Base-by-base conservation (phyloP, 2,113 vertebrate species). In the Apodemus sylvaticus region DNA sequence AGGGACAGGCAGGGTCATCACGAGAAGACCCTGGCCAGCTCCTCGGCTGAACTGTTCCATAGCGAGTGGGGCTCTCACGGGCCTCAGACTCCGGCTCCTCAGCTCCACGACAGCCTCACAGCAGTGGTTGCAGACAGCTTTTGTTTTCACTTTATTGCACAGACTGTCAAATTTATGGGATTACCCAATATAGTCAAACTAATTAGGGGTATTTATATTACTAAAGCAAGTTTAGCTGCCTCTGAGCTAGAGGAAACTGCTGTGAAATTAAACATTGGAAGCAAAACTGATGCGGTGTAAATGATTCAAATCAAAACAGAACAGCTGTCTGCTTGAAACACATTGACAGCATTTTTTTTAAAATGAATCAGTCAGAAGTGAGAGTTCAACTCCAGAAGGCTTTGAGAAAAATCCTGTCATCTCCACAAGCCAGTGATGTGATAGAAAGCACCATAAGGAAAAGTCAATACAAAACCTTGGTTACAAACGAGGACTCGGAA, bases 251-350 rank as follows among this genome's bases (percentile, higher is more conserved):
- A 97, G 97, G 96, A 96, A 97, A 98, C 86, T 93, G 96, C 97
- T 98, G 94, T 97, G 98, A 96, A 97, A 97, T 86, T 94, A 97
- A 97, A 98, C 91, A 97, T 82, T 95, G 97, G 91, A 97, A 97
- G 96, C 94, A 90, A 98, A 98, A 94, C 29, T 96, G 95, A 97
- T 55, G 96, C 94, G 51, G 96, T 26, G 2, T 92, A 96, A 98
- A 79, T 94, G 95, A 97, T 97, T 96, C 85, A 96, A 96, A 97
- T 93, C 97, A 96, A 97, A 98, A 97, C 97, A 97, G 96, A 97
- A 97, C 96, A 98, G 97, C 97, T 97, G 97, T 97, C 97, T 97
- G 95, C 92, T 51, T 45, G 51, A 97, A 98, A 97, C 45, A 94
- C 98, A 97, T 11, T 97, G 97, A 98, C 97, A 97, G 97, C 95